Base-by-base conservation (phyloP, 2,113 vertebrate species). In the Astur gentilis region DNA sequence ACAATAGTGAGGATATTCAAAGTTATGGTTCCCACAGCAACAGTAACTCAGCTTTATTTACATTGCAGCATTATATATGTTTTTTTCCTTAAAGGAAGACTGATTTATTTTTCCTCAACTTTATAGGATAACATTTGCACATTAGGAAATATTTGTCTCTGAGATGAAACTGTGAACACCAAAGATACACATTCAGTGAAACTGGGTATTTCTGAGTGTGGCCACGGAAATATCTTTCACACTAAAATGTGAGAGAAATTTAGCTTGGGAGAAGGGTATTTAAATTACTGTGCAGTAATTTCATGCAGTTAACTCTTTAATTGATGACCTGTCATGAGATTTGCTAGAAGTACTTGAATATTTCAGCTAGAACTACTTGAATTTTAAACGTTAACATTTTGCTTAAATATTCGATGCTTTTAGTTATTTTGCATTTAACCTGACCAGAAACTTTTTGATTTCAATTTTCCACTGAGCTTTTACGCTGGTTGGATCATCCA, bases 11-110 rank as follows among this genome's bases (percentile, higher is more conserved):
- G 66, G 77, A 96, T 90, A 96, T 95, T 94, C 95, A 87, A 93
- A 97, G 89, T 97, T 97, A 83, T 50, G 70, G 96, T 97, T 98
- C 97, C 94, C 95, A 71, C 88, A 96, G 98, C 93, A 94, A 94
- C 94, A 89, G 87, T 76, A 91, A 85, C 84, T 85, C 31, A 44
- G 75, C 34, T 81, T 81, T 95, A 95, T 97, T 94, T 96, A 95
- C 13, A 0, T 58, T 78, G 45, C 44, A 91, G 91, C 44, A 75
- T 91, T 93, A 65, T 87, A 65, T 84, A 84, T 80, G 34, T 76
- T 97, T 94, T 89, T 95, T 89, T 72, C 64, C 89, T 95, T 91
- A 96, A 95, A 97, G 86, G 72, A 95, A 96, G 78, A 92, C 9
- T 5, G 25, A 25, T 40, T 93, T 64, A 70, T 89, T 92, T 95